Evolutionary conservation across 2,113 vertebrate genomes (phyloP).

Genomic region (Gambusia holbrooki): DNA sequence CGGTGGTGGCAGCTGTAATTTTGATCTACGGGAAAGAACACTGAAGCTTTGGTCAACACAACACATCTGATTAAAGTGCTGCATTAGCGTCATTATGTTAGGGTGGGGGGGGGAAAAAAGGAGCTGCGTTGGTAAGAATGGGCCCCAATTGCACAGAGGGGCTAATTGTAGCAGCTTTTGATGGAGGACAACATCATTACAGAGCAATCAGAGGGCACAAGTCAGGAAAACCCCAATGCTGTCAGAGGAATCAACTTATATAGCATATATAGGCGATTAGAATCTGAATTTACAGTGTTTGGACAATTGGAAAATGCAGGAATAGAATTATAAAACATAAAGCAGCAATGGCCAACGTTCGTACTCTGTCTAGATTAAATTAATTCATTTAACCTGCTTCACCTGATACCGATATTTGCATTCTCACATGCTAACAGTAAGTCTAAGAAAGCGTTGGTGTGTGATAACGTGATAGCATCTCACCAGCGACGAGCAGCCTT

Average conservation of each 20-base stretch:
- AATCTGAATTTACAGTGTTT: background rate
- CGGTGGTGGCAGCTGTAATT: background rate
- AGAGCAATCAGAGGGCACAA: background rate
- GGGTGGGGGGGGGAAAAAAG: background rate
- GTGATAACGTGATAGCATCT: background rate
- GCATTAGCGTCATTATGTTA: background rate
- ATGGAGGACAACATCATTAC: background rate
- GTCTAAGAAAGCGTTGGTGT: too few relatives aligned
- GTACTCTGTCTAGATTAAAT: background rate
- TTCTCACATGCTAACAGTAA: background rate
- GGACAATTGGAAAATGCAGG: background rate
- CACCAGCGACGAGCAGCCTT: too few relatives aligned
- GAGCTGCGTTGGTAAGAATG: background rate
- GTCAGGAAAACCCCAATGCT: background rate
- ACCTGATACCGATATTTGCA: too few relatives aligned
- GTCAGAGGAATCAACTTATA: background rate
- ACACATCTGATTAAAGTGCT: background rate
- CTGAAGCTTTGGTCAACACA: background rate
- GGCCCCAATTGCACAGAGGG: background rate
- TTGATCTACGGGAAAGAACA: background rate
- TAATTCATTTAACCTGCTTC: background rate
- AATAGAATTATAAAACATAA: background rate
- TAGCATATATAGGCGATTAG: background rate
- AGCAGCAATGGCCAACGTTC: too few relatives aligned
- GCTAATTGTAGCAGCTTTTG: background rate